Evolutionary conservation across 2,797 vertebrate species (phyloP).

Genomic region (Adelosebastes latens): DNA sequence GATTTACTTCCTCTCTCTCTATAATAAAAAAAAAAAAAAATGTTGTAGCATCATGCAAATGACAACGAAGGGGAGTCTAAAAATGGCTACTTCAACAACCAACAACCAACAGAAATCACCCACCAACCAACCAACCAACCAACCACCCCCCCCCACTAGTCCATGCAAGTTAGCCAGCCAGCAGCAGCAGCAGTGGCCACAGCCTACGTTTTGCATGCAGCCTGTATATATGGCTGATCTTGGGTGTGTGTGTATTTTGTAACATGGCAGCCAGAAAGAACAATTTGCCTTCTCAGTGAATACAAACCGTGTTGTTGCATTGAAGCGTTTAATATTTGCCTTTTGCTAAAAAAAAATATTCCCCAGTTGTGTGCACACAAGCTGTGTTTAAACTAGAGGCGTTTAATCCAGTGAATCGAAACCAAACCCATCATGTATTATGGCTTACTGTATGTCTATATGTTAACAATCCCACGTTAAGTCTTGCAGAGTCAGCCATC

Average conservation of each 20-base stretch:
- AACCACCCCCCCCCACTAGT: conserved; percentile 69
- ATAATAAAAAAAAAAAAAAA: no score
- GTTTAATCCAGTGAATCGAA: conserved; percentile 42
- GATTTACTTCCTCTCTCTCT: conserved; percentile 36
- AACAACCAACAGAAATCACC: conserved; percentile 41
- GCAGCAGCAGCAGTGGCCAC: conserved; percentile 45
- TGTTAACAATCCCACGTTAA: conserved; percentile 26
- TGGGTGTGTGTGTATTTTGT: conserved; percentile 30
- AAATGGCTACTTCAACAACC: conserved; percentile 78
- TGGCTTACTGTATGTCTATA: conserved; percentile 9
- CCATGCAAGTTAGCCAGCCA: conserved; percentile 59
- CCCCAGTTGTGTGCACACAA: background rate
- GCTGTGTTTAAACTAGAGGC: background rate
- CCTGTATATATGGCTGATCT: conserved; percentile 16
- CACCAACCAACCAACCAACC: conserved; percentile 75
- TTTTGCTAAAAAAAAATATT: background rate
- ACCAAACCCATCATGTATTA: conserved; percentile 23
- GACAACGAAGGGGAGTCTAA: conserved; percentile 72
- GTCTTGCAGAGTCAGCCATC: conserved; percentile 11
- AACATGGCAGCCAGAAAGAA: conserved; percentile 37
- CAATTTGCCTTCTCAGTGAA: background rate
- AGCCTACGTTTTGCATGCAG: conserved; percentile 40
- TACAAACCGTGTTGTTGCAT: background rate
- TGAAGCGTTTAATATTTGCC: background rate
- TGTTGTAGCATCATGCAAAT: conserved; percentile 61